Conservation (phyloP, 2,113 vertebrate genomes). For the Acinonyx jubatus region DNA sequence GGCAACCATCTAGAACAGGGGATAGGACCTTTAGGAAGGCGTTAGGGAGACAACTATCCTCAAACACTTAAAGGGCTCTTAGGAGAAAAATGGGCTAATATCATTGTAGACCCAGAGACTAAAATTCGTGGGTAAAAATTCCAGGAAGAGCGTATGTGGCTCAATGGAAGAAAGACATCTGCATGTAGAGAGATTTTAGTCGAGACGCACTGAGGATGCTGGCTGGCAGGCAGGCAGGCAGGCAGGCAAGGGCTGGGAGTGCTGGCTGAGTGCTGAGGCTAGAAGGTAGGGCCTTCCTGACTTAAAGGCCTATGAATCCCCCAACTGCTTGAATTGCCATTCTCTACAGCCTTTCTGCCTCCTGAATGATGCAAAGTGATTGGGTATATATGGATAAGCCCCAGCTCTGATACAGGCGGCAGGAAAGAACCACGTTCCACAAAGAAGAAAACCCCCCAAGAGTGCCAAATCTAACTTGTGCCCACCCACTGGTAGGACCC, state of each 20-base stretch:
- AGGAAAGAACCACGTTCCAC: not conserved
- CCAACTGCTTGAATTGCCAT: not conserved
- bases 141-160: not conserved
- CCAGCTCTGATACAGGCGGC: not conserved
- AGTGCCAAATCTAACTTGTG: not conserved
- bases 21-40: not conserved
- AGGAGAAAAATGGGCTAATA: not conserved
- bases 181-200: not conserved
- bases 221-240: not conserved
- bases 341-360: not conserved
- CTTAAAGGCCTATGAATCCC: not conserved
- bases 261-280: not conserved
- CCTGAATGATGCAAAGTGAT: not conserved
- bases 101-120: not conserved
- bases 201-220: not conserved
- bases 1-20: not conserved
- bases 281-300: not conserved
- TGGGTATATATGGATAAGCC: not conserved
- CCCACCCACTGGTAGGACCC: not conserved
- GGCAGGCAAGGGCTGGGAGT: not conserved
- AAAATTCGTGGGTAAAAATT: not conserved
- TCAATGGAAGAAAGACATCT: not conserved
- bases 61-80: not conserved
- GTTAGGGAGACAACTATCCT: not conserved
- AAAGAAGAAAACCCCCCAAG: not conserved